These are phyloP conservation scores for Pluvialis apricaria DNA, from an alignment of 2,113 vertebrate genomes.

Conservation along the genomic window DNA sequence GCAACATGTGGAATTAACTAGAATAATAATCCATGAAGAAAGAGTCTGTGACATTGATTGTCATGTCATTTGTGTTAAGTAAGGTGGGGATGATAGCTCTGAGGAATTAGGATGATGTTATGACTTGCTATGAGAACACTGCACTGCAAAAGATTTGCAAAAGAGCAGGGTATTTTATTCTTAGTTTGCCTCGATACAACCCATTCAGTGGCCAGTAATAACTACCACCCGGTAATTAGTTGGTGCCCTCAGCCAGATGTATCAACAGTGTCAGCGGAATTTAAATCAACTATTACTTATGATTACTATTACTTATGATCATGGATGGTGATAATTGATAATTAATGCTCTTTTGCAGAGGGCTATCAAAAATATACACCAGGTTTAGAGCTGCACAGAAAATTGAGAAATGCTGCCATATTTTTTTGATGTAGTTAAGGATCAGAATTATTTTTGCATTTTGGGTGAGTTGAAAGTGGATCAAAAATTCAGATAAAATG, in stretches of 20 bases:
- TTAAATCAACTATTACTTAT: background rate
- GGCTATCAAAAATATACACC: background rate
- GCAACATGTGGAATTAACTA: conserved; percentile 27
- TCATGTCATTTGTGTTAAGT: conserved; percentile 42
- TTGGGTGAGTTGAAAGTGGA: accelerated
- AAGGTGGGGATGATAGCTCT: background rate
- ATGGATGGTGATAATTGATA: background rate
- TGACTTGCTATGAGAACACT: background rate
- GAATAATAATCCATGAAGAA: conserved; percentile 21
- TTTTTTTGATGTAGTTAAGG: background rate
- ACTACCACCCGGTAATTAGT: background rate
- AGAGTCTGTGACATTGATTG: conserved; percentile 39
- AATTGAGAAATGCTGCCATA: background rate
- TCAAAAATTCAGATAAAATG: background rate
- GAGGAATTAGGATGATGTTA: conserved; percentile 26
- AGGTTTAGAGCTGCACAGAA: background rate
- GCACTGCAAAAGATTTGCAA: background rate
- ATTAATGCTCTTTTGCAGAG: background rate
- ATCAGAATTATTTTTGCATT: background rate
- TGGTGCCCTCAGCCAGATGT: background rate
- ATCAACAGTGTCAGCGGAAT: background rate
- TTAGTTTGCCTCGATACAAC: background rate
- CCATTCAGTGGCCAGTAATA: background rate
- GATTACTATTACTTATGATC: too few species aligned
- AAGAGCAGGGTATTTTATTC: background rate